Percentiles rank a stretch among this genome's conserved stretches.
phyloP scores from a whole-genome alignment of 53 echinoderm and acorn worm species.

The Stichopus horrens region DNA sequence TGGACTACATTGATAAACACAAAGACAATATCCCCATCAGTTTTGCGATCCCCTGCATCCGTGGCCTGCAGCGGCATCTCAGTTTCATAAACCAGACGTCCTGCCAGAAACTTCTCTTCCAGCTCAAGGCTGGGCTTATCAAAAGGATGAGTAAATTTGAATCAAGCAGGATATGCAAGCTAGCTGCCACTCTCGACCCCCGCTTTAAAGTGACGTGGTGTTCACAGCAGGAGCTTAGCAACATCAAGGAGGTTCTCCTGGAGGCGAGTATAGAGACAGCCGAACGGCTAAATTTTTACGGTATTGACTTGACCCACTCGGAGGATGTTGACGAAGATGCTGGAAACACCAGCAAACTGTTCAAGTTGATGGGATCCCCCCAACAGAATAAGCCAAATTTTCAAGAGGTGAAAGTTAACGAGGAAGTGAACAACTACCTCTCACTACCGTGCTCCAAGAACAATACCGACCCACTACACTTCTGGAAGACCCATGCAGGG shows the following conservation, averaged over 20 bases:
- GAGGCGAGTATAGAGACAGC: constrained; percentile 22
- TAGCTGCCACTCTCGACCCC: constrained; percentile 49
- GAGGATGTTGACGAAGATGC: constrained; percentile 34
- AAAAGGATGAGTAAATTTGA: constrained; percentile 34
- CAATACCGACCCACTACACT: constrained; percentile 34
- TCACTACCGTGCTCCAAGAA: constrained; percentile 37
- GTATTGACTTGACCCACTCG: neutral
- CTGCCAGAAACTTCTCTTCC: constrained; percentile 34
- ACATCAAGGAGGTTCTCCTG: constrained; percentile 33
- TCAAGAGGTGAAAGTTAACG: constrained; percentile 22
- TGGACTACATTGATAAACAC: constrained; percentile 47
- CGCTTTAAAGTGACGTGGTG: constrained; percentile 51
- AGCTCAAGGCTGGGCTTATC: constrained; percentile 36
- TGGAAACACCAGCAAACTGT: constrained; percentile 48
- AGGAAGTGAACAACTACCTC: constrained; percentile 50
- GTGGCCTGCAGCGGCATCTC: constrained; percentile 51
- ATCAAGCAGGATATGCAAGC: constrained; percentile 21
- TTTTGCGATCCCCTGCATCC: constrained; percentile 52
- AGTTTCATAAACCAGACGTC: constrained; percentile 11
- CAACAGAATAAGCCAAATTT: constrained; percentile 36
- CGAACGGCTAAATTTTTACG: constrained; percentile 13
- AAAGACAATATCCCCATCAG: constrained; percentile 34
- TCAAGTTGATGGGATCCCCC: constrained; percentile 49
- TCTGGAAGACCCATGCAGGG: constrained; percentile 36
- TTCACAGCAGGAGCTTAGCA: constrained; percentile 8